Conservation (phyloP, 2,797 vertebrate species). For the Sebastes goodei region DNA sequence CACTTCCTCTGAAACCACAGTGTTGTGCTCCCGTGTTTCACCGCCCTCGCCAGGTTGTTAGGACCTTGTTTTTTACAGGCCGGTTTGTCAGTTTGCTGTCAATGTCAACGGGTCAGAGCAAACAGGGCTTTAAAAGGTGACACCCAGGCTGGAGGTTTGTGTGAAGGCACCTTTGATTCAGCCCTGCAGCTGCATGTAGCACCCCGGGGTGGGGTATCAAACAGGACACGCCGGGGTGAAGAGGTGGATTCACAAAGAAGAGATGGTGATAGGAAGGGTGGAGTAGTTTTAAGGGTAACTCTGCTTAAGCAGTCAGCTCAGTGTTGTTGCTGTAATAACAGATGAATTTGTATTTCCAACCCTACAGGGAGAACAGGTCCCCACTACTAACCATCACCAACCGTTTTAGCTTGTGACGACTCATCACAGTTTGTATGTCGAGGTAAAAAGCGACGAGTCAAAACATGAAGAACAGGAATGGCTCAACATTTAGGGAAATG, state of each 20-base stretch:
- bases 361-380: not conserved
- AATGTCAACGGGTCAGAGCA: constrained; percentile 16
- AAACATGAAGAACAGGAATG: not conserved
- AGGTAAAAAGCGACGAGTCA: not conserved
- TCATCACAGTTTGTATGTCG: not conserved
- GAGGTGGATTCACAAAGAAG: not conserved
- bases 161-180: constrained; percentile 7
- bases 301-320: not conserved
- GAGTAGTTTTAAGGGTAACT: not conserved
- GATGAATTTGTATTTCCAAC: not conserved
- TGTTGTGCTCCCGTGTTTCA: not conserved
- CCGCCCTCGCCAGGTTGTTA: not conserved
- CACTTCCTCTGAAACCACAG: constrained; percentile 10
- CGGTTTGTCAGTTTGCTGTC: constrained; percentile 44
- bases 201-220: not conserved
- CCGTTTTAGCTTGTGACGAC: not conserved
- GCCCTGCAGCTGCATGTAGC: not conserved
- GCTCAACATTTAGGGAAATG: not conserved
- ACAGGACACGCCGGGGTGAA: not conserved
- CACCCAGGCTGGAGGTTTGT: constrained; percentile 13
- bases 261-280: not conserved
- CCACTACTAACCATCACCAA: not conserved
- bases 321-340: not conserved
- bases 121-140: constrained; percentile 15
- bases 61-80: constrained; percentile 2